A percentile compares a stretch with the other conserved stretches of the same genome.
phyloP scores from a whole-genome alignment of 92 coral and sea anemone species.

The Umimayanthus kanabou region DNA sequence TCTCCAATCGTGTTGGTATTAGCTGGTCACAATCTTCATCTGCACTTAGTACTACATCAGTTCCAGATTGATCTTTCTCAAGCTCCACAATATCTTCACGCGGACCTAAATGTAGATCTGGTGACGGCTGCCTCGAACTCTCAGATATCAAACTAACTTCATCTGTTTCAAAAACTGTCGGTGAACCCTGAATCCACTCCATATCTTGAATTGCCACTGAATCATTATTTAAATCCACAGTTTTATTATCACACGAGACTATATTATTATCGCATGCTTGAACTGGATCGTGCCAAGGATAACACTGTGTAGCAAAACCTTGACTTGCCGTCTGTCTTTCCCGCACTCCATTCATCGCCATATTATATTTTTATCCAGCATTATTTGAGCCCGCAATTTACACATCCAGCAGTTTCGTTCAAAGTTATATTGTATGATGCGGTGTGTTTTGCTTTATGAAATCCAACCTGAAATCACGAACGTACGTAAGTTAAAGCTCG shows the following conservation, averaged over 20 bases:
- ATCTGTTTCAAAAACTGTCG: neutral
- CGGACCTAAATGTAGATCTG: neutral
- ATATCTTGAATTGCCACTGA: neutral
- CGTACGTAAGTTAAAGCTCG: neutral
- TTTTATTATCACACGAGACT: neutral
- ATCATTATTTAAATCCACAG: neutral
- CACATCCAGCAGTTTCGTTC: slow-evolving; percentile 16
- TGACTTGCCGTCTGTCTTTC: neutral
- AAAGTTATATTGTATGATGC: neutral
- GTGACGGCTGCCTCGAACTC: neutral
- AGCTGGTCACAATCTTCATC: slow-evolving; percentile 2
- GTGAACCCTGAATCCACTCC: neutral
- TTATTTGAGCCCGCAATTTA: slow-evolving; percentile 36
- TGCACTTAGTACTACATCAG: neutral
- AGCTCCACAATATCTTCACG: neutral
- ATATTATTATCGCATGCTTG: neutral
- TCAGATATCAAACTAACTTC: slow-evolving; percentile 16
- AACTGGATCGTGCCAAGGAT: neutral
- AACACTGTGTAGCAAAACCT: too few relatives aligned
- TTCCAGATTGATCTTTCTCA: neutral
- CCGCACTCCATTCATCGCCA: neutral
- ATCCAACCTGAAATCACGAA: slow-evolving; percentile 19
- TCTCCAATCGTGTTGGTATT: slow-evolving; percentile 34
- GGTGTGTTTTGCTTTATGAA: neutral
- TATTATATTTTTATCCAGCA: slow-evolving; percentile 9